Conservation (phyloP, 2,797 vertebrate species). For the Florisuga fusca region DNA sequence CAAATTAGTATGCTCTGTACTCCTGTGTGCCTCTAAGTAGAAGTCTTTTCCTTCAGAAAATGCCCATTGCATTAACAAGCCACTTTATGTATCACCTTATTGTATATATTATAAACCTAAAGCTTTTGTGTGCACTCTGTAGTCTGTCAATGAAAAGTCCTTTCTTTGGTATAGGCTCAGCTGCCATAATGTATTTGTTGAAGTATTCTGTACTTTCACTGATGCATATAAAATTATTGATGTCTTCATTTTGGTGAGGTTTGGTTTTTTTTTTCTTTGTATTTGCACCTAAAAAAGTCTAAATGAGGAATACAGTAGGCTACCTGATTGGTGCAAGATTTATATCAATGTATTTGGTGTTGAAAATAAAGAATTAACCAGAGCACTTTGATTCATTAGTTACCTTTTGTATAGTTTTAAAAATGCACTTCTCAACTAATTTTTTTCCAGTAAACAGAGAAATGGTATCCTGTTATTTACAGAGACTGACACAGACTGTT, state of each 20-base stretch:
- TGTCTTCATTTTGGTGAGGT: slow-evolving; percentile 65
- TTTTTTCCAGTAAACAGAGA: not conserved
- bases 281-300: slow-evolving; percentile 69
- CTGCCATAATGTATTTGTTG: slow-evolving; percentile 65
- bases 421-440: not conserved
- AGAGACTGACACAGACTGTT: not conserved
- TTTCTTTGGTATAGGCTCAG: slow-evolving; percentile 74
- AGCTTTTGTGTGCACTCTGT: slow-evolving; percentile 74
- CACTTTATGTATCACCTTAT: slow-evolving; percentile 76
- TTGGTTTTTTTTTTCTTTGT: slow-evolving; percentile 66
- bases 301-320: slow-evolving; percentile 54
- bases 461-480: not conserved
- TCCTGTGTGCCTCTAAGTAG: slow-evolving; percentile 72
- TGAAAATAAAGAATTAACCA: slow-evolving; percentile 79
- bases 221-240: slow-evolving; percentile 59
- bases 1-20: slow-evolving; percentile 65
- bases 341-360: slow-evolving; percentile 80
- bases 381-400: not conserved
- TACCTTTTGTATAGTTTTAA: not conserved
- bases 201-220: slow-evolving; percentile 69
- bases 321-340: slow-evolving; percentile 72
- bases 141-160: slow-evolving; percentile 68
- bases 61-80: slow-evolving; percentile 75
- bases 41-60: slow-evolving; percentile 61
- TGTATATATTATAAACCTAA: slow-evolving; percentile 46